A percentile compares a stretch with the other conserved stretches of the same genome.
Conservation (phyloP, 2,888 invertebrate genomes). For the Pristionchus japonicus region DNA sequence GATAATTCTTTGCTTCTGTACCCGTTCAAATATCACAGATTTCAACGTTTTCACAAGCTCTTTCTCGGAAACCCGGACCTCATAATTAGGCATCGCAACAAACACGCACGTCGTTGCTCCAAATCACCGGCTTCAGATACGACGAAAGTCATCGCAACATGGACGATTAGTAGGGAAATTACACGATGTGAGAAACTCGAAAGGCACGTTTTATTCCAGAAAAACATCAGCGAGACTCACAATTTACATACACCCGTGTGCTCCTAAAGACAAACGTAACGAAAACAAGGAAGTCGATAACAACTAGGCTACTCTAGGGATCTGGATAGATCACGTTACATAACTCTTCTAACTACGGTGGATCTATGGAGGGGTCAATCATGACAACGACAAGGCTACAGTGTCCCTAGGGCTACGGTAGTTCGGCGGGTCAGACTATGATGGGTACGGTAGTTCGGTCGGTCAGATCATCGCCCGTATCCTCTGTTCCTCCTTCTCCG, state of each 20-base stretch:
- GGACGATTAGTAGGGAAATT: not conserved
- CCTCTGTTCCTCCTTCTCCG: slow-evolving; percentile 52
- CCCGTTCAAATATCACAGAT: not conserved
- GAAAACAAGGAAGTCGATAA: slow-evolving; percentile 12
- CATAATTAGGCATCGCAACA: not conserved
- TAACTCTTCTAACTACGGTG: not conserved
- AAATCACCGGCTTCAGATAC: not conserved
- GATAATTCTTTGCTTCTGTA: not conserved
- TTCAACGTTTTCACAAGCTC: not conserved
- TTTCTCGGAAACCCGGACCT: not conserved
- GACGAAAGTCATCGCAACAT: not conserved
- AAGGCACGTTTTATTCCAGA: not conserved
- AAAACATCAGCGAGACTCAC: not conserved
- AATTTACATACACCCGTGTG: slow-evolving; percentile 52
- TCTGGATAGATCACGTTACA: too few relatives aligned
- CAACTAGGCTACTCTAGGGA: not conserved
- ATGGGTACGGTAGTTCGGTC: not conserved
- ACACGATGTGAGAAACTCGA: not conserved
- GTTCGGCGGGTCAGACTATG: not conserved
- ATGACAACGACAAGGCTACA: slow-evolving; percentile 46
- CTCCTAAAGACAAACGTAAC: not conserved
- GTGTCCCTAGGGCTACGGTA: not conserved
- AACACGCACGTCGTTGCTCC: not conserved
- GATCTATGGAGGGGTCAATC: not conserved
- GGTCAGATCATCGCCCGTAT: slow-evolving; percentile 51